Conservation (phyloP, 2,797 vertebrate species). For the Lepilemur septentrionalis region DNA sequence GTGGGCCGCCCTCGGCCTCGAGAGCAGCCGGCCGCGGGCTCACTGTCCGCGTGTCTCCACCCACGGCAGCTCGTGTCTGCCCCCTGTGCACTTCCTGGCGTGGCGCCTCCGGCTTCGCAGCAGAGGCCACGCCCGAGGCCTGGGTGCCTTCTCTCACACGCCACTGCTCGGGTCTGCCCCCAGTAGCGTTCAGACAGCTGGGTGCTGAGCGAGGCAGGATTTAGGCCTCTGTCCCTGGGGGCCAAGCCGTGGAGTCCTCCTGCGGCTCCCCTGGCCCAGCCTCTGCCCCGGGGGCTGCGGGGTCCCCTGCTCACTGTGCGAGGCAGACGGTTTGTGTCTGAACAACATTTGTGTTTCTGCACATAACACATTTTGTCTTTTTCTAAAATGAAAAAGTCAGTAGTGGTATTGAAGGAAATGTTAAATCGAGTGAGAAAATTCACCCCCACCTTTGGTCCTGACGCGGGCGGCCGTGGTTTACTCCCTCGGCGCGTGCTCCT, state of each 20-base stretch:
- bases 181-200: neutral
- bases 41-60: accelerated
- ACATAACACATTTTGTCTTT: too few species aligned
- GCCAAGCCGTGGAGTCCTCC: too few species aligned
- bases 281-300: accelerated
- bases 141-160: too few species aligned
- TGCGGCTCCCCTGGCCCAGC: accelerated
- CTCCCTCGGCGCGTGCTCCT: neutral
- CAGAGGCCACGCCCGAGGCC: neutral
- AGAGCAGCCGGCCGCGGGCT: neutral
- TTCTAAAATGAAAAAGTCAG: neutral
- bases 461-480: accelerated
- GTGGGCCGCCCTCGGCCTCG: neutral
- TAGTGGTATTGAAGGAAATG: neutral
- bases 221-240: neutral
- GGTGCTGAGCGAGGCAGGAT: accelerated
- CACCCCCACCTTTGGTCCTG: accelerated
- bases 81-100: neutral
- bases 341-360: too few species aligned
- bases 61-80: neutral
- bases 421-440: neutral
- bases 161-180: too few species aligned
- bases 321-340: neutral
- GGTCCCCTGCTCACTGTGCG: neutral
- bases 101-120: accelerated